Base-by-base conservation (phyloP, 2,797 vertebrate species). In the Danionella dracula region DNA sequence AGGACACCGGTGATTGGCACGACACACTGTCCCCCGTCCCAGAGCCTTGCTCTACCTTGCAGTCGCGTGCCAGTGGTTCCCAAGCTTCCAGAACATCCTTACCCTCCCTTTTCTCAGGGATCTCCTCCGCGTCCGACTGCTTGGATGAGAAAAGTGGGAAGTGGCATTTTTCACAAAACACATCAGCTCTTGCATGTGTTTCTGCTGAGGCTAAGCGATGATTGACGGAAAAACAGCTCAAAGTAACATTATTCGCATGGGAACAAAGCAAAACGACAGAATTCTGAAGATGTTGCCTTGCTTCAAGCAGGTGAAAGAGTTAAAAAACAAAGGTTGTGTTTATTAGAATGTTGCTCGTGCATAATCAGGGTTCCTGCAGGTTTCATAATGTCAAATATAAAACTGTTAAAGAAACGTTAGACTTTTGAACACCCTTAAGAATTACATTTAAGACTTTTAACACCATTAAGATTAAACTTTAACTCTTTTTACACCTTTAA, bases 1-100 rank as follows among this genome's bases (percentile, higher is more conserved):
- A 15, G n/a, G 13, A 64, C 44, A 37, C 19, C 37, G 38, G 40
- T 31, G 71, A 66, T 56, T 27, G 41, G 32, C 53, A 53, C 56
- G n/a, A 21, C n/a, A 58, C 41, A 58, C 72, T 10, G 50, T 45
- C 53, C 4, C 56, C 27, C 44, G 19, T 21, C 21, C 76, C 73
- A 80, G 78, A 74, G 82, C 79, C 50, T 84, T 83, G 80, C 88
- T n/a, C n/a, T 90, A 91, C 90, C 90, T 91, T 90, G 88, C 86
- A 86, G 83, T 88, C 82, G 79, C 89, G 83, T 76, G 87, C 84
- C 86, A 90, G 85, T 68, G 88, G 87, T 79, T 82, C 88, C 90
- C 89, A 89, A 81, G 87, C 58, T 82, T 90, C 88, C 84, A 84
- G 89, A 40, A 79, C 74, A 77, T 80, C 81, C 80, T 87, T 86